Percentiles rank a stretch among this genome's conserved stretches.
These are phyloP conservation scores for Allolobophora icterica DNA, from an alignment of 2,888 invertebrate genomes.

Conservation along the genomic window DNA sequence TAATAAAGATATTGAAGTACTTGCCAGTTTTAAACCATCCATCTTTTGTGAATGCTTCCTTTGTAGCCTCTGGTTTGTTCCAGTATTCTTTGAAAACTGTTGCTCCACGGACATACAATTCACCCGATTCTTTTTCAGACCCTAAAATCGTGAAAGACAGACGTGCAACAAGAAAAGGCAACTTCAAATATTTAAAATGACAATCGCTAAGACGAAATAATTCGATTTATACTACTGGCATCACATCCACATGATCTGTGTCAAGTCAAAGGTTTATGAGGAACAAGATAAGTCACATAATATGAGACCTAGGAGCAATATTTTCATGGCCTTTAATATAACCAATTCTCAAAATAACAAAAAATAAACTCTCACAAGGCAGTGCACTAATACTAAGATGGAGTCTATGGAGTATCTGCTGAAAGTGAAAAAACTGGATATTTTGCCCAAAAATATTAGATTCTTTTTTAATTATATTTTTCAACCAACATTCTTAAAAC, in stretches of 20 bases:
- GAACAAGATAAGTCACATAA: too few species aligned
- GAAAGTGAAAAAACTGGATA: too few species aligned
- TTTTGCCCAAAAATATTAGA: too few species aligned
- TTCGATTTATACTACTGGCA: neutral
- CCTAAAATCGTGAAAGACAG: neutral
- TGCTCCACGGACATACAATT: constrained; percentile 71
- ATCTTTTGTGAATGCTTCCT: constrained; percentile 77
- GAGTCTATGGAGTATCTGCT: too few species aligned
- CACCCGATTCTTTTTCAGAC: neutral
- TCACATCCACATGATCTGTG: neutral
- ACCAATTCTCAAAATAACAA: too few species aligned
- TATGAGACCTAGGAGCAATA: neutral
- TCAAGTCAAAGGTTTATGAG: neutral
- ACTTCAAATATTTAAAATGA: neutral
- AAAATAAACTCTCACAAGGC: too few species aligned
- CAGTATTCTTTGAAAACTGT: constrained; percentile 79
- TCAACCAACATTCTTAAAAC: too few species aligned
- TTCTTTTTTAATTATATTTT: too few species aligned
- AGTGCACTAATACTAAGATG: too few species aligned
- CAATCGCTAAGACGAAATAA: neutral
- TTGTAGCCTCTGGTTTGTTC: constrained; percentile 76
- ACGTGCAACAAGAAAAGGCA: neutral
- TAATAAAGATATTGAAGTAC: constrained; percentile 21
- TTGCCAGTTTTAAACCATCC: constrained; percentile 87
- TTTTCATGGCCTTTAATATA: too few species aligned